Percentiles rank a stretch among this genome's conserved stretches.
Conservation (phyloP, 2,113 vertebrate species). For the Amphiprion ocellaris region DNA sequence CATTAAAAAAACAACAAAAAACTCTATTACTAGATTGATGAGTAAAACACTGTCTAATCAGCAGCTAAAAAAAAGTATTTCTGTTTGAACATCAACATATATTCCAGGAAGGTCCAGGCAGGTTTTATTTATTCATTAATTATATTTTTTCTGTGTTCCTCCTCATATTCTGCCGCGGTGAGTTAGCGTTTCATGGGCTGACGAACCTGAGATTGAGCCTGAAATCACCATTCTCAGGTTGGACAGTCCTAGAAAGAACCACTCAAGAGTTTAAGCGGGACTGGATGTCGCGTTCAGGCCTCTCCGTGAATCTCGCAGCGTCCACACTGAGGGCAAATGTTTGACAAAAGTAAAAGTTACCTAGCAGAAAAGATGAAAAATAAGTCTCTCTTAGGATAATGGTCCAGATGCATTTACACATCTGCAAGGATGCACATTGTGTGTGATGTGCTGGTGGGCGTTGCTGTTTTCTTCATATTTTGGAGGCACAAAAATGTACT, state of each 20-base stretch:
- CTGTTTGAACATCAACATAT: background rate
- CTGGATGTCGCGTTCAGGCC: background rate
- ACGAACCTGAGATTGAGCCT: constrained; percentile 96
- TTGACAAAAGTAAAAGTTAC: constrained; percentile 11
- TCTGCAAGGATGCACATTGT: background rate
- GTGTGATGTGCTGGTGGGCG: background rate
- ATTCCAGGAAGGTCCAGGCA: background rate
- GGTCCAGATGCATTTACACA: background rate
- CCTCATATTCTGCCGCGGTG: constrained; percentile 50
- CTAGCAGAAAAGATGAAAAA: no score
- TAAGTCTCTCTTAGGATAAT: background rate
- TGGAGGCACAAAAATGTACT: background rate
- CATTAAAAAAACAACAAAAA: background rate
- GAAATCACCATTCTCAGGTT: constrained; percentile 93
- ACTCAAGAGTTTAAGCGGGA: constrained; percentile 63
- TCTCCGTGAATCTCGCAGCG: background rate
- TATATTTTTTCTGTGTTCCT: background rate
- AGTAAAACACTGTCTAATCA: background rate
- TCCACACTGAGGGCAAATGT: constrained; percentile 2
- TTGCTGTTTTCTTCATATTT: background rate
- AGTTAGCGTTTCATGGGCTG: constrained; percentile 92
- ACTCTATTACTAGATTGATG: background rate
- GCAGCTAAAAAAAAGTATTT: background rate
- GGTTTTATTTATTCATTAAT: background rate
- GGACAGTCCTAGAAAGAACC: constrained; percentile 93